Base-by-base conservation (phyloP, 2,888 invertebrate species). In the Ormyrus nitidulus region DNA sequence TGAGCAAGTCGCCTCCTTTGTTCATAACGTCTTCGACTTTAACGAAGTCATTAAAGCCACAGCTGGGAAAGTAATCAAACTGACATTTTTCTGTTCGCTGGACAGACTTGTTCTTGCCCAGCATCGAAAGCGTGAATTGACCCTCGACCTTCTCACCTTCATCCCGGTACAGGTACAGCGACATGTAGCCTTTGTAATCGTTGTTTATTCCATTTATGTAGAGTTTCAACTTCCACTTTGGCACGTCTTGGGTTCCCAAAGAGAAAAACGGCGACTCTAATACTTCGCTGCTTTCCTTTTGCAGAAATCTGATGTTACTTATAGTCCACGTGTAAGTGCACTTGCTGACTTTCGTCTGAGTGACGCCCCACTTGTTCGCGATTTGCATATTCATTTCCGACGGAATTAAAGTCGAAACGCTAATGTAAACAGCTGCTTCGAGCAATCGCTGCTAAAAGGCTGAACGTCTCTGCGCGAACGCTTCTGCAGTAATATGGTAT, bases 321-420 rank as follows among this genome's bases (percentile, higher is more conserved):
- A 77, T 77, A 0, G 65, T 65, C 77, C 77, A 77, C 3, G 58
- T 65, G 58, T 77, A 77, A 7, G 7, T 71, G 58, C 19, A 71
- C 34, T 53, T 58, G n/a, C 9, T 48, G n/a, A 69, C 11, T 46
- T 70, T 70, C 11, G 71, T 65, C 5, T 56, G 71, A 6, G 77
- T 77, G 5, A 51, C 44, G 34, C 71, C 77, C 77, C 77, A 71
- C 51, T 77, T 69, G 34, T 34, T 34, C 34, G 34, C 4, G 34
- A 4, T 34, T 34, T 34, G 34, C 34, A 34, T 34, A 34, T 34
- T 4, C 34, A 34, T 34, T 34, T 4, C 34, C 34, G 34, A 4
- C 34, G 2, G 34, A 34, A 34, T 34, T 34, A 34, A 34, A 34
- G 34, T 34, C 34, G 34, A 34, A 34, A 34, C 3, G 34, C 4